These are phyloP conservation scores for Automeris io DNA, from an alignment of 2,888 invertebrate genomes.

Conservation along the genomic window DNA sequence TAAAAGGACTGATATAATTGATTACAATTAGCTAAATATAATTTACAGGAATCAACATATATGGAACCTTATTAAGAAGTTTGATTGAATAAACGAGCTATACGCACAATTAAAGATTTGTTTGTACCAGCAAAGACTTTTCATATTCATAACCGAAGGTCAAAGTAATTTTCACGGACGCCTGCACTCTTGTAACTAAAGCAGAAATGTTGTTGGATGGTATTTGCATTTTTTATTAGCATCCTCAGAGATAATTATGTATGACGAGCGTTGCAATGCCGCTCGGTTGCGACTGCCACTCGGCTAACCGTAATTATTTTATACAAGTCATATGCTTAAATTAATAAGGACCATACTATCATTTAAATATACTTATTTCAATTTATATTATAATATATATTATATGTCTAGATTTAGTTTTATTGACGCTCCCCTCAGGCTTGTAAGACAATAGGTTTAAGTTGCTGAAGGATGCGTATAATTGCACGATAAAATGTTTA, in stretches of 20 bases:
- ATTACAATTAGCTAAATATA: too few species aligned
- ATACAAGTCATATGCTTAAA: conserved; percentile 33
- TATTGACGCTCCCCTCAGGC: too few species aligned
- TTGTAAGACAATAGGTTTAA: too few species aligned
- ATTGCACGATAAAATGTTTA: too few species aligned
- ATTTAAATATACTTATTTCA: neutral
- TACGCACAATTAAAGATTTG: neutral
- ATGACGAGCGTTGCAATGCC: conserved; percentile 47
- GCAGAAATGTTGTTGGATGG: conserved; percentile 30
- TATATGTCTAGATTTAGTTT: too few species aligned
- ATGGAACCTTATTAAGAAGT: too few species aligned
- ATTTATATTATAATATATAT: neutral
- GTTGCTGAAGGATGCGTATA: too few species aligned
- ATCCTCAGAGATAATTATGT: conserved; percentile 65
- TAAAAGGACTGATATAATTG: too few species aligned
- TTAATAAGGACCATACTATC: neutral
- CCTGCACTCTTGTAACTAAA: conserved; percentile 23
- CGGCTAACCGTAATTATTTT: conserved; percentile 45
- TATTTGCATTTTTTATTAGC: conserved; percentile 69
- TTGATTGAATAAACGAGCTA: too few species aligned
- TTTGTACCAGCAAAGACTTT: neutral
- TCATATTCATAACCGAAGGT: conserved; percentile 9
- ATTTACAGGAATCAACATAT: too few species aligned
- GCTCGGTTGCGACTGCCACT: conserved; percentile 32
- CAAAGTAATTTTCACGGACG: conserved; percentile 46